Conservation (phyloP, 2,888 invertebrate genomes). For the Pardosa pseudoannulata region DNA sequence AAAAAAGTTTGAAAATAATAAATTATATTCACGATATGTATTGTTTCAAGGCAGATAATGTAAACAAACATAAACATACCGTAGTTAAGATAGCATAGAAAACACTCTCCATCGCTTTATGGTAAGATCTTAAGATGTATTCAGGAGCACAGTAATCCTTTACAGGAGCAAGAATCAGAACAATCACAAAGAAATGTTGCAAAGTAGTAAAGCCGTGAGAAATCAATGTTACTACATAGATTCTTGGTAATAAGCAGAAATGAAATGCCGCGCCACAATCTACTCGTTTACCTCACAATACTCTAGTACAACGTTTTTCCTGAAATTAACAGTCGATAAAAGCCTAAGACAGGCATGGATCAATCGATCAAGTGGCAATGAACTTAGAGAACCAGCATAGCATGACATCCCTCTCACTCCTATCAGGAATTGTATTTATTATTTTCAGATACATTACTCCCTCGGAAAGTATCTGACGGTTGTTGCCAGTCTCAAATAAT, state of each 20-base stretch:
- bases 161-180: neutral
- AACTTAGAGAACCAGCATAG: slow-evolving; percentile 41
- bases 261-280: neutral
- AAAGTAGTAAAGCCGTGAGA: neutral
- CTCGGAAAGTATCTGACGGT: no score
- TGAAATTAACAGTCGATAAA: neutral
- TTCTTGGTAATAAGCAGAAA: neutral
- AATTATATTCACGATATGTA: no score
- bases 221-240: neutral
- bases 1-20: no score
- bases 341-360: neutral
- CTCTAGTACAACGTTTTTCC: neutral
- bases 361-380: slow-evolving; percentile 70
- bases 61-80: neutral
- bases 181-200: neutral
- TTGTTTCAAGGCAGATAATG: no score
- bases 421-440: no score
- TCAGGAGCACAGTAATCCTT: neutral
- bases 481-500: no score
- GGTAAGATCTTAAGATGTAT: neutral
- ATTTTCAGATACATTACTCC: no score
- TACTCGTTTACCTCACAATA: neutral
- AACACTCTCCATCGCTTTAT: neutral
- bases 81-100: neutral
- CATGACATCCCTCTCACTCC: neutral